phyloP scores from a whole-genome alignment of 1,140 invertebrate species.

The Triops longicaudatus region DNA sequence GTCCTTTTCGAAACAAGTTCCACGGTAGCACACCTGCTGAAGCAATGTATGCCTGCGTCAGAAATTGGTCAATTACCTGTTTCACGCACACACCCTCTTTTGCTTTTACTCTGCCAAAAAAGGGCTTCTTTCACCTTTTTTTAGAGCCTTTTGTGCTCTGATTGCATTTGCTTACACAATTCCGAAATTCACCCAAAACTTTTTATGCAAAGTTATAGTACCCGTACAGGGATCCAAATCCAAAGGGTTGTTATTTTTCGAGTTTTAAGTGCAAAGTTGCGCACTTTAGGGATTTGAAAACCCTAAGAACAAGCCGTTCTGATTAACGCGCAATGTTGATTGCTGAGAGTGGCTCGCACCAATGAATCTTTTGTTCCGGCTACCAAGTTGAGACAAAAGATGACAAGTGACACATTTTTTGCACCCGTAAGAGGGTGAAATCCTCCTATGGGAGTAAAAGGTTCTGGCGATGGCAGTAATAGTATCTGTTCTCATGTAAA shows the following conservation, averaged over 20 bases:
- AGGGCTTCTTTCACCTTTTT: neutral
- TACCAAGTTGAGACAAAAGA: neutral
- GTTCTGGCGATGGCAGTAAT: too few species aligned
- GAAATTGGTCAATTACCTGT: neutral
- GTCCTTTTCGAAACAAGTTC: too few species aligned
- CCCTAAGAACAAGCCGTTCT: neutral
- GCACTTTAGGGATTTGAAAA: neutral
- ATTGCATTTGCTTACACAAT: neutral
- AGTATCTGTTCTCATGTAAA: neutral
- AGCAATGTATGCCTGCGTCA: neutral
- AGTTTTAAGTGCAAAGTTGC: neutral
- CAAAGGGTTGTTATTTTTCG: neutral
- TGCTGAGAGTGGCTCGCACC: neutral
- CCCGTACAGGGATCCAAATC: neutral
- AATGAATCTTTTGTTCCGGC: neutral
- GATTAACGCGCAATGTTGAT: neutral
- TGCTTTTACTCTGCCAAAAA: neutral
- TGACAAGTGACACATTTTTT: neutral
- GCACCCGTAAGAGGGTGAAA: too few species aligned
- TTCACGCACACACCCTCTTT: neutral
- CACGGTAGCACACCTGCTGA: neutral
- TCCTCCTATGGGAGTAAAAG: too few species aligned
- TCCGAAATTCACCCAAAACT: neutral
- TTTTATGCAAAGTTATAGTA: neutral
- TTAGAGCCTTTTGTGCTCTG: neutral